phyloP scores from a whole-genome alignment of 2,888 invertebrate species.

The Blera fallax region DNA sequence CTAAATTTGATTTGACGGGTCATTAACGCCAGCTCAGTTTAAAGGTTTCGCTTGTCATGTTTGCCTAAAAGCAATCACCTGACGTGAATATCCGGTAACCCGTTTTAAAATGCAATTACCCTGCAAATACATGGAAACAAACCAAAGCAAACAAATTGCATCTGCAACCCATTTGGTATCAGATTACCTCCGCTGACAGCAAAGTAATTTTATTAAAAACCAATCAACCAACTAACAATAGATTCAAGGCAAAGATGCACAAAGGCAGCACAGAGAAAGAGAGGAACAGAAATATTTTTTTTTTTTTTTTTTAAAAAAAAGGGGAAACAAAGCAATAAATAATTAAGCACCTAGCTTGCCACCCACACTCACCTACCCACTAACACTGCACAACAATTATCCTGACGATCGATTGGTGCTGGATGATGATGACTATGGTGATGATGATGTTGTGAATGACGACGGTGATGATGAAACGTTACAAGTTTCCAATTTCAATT shows the following conservation, averaged over 20 bases:
- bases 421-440: constrained; percentile 25
- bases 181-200: constrained; percentile 46
- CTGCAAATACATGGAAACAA: constrained; percentile 4
- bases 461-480: constrained; percentile 57
- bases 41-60: no score
- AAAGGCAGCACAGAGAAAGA: neutral
- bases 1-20: no score
- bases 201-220: constrained; percentile 65
- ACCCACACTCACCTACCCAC: neutral
- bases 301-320: no score
- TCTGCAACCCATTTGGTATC: constrained; percentile 28
- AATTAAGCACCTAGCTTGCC: constrained; percentile 30
- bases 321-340: constrained; percentile 43
- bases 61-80: no score
- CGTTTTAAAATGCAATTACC: constrained; percentile 22
- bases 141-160: constrained; percentile 37
- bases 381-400: constrained; percentile 48
- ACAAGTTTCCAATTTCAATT: constrained; percentile 71
- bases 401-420: constrained; percentile 39
- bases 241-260: constrained; percentile 7
- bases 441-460: constrained; percentile 22
- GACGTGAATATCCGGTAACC: no score
- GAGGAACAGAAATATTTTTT: no score
- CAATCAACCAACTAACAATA: constrained; percentile 63
- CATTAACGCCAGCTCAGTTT: no score